These are phyloP conservation scores for Darwinula stevensoni DNA, from an alignment of 2,888 invertebrate genomes.

Conservation along the genomic window DNA sequence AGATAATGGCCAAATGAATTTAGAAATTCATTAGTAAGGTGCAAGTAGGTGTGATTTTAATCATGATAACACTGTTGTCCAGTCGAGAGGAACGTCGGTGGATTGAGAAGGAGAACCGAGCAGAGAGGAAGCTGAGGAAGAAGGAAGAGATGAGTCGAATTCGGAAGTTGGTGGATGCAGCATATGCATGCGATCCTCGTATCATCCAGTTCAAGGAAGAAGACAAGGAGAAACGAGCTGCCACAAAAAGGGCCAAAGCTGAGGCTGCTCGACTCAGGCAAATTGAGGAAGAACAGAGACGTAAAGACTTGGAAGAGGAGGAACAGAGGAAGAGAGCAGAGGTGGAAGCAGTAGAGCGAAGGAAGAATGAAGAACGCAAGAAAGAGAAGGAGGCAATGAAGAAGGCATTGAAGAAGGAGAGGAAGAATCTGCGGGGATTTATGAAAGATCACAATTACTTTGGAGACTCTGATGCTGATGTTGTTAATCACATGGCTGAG, in stretches of 20 bases:
- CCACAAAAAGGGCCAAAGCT: constrained; percentile 51
- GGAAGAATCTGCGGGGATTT: constrained; percentile 42
- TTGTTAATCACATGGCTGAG: constrained; percentile 56
- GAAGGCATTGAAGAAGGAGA: constrained; percentile 55
- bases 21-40: too few species aligned
- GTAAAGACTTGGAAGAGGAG: constrained; percentile 27
- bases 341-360: constrained; percentile 37
- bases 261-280: constrained; percentile 31
- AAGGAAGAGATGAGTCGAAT: constrained; percentile 90
- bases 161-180: constrained; percentile 63
- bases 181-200: constrained; percentile 76
- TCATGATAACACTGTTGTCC: constrained; percentile 8
- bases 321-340: constrained; percentile 18
- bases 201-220: constrained; percentile 74
- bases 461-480: constrained; percentile 33
- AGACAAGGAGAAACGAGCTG: constrained; percentile 64
- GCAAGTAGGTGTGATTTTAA: too few species aligned
- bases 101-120: constrained; percentile 96
- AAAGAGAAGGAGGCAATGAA: constrained; percentile 60
- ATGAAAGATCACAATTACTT: constrained; percentile 60
- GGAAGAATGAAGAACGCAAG: constrained; percentile 44
- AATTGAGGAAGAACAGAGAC: constrained; percentile 48
- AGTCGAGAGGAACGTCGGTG: constrained; percentile 74
- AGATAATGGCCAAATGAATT: too few species aligned
- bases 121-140: constrained; percentile 62